Conservation (phyloP, 1,140 invertebrate species). For the Atta cephalotes region DNA sequence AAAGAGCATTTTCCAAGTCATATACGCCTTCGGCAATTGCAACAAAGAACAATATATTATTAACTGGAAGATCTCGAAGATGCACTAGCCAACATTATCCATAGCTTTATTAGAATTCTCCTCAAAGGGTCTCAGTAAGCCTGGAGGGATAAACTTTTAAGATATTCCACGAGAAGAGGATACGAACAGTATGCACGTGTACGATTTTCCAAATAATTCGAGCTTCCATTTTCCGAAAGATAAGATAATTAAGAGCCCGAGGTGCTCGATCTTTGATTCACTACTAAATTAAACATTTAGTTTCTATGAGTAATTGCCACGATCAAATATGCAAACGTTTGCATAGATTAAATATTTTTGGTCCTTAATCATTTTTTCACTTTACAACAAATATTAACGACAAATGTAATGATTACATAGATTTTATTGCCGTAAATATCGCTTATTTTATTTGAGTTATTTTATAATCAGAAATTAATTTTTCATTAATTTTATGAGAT, state of each 20-base stretch:
- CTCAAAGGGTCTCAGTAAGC: conserved; percentile 13
- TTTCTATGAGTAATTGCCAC: background rate
- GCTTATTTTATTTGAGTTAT: background rate
- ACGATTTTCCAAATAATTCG: conserved; percentile 25
- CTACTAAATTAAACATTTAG: conserved; percentile 11
- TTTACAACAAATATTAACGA: background rate
- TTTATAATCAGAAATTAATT: background rate
- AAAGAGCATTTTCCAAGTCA: background rate
- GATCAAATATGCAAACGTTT: background rate
- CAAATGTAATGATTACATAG: background rate
- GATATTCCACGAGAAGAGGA: conserved; percentile 1
- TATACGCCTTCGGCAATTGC: background rate
- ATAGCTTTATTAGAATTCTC: conserved; percentile 26
- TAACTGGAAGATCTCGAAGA: conserved; percentile 2
- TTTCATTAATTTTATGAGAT: background rate
- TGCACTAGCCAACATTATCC: conserved; percentile 23
- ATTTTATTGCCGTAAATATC: background rate
- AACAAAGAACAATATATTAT: conserved; percentile 24
- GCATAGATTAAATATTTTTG: conserved; percentile 17
- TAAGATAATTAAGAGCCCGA: conserved; percentile 36
- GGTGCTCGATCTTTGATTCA: conserved; percentile 29
- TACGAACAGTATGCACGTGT: background rate
- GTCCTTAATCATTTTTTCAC: background rate
- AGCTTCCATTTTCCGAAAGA: background rate
- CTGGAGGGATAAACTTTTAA: conserved; percentile 31